Percentiles rank a stretch among this genome's conserved stretches.
phyloP scores from a whole-genome alignment of 2,113 vertebrate genomes.

The Crotalus tigris region DNA sequence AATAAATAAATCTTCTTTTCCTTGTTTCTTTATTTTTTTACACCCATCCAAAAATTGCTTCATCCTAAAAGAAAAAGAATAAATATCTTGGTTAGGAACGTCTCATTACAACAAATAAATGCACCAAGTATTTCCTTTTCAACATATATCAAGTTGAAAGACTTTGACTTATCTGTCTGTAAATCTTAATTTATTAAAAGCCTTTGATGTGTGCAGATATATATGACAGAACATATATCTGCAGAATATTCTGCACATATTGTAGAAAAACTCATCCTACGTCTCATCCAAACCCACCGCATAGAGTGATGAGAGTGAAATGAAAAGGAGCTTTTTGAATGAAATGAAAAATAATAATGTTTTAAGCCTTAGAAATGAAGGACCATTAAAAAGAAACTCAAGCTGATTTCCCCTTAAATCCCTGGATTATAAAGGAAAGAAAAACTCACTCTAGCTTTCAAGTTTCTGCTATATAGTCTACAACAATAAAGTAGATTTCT shows the following conservation, averaged over 20 bases:
- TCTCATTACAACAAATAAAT: neutral
- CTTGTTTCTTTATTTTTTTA: constrained; percentile 37
- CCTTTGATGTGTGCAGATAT: neutral
- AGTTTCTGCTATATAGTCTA: neutral
- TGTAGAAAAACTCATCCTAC: neutral
- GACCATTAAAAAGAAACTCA: neutral
- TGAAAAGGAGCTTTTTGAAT: neutral
- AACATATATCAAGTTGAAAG: neutral
- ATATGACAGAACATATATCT: neutral
- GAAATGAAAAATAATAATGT: neutral
- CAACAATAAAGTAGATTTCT: neutral
- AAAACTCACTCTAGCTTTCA: neutral
- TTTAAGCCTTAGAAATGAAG: neutral
- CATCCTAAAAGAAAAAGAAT: constrained; percentile 45
- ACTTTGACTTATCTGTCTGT: neutral
- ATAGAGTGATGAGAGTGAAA: neutral
- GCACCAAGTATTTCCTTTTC: neutral
- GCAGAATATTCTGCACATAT: neutral
- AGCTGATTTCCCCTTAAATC: neutral
- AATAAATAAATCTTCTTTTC: constrained; percentile 31
- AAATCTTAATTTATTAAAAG: neutral
- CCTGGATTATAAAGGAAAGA: neutral
- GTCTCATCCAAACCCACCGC: neutral
- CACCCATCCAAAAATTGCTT: constrained; percentile 59
- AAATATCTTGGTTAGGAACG: neutral